Evolutionary conservation across 2,113 vertebrate species (phyloP), one percentile per base, ranked within the genome.

Genomic region (Oreotragus oreotragus): DNA sequence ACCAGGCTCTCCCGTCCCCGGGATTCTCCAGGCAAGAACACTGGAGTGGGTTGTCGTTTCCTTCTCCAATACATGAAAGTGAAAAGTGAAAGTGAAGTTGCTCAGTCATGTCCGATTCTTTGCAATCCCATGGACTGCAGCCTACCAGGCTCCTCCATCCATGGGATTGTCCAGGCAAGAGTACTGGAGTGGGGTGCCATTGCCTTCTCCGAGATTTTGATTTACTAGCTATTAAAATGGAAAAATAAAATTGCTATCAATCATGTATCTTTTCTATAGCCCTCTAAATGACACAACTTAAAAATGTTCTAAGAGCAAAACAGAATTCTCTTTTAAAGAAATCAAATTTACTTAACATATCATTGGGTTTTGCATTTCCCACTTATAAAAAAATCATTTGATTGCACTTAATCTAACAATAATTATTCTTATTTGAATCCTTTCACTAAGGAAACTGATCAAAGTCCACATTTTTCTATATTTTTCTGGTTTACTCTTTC

Each of bases 211-310:
- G 23, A 57, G 55, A 57, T 25, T 57, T 57, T 58, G 25, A 27
- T 58, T 27, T 27, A 27, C 57, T 58, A 58, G 57, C 9, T 58
- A 58, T 58, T 58, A 39, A 83, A 81, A 23, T 94, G 36, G 77
- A 84, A 97, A 96, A 96, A 77, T 60, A 90, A 97, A 98, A 97
- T 92, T 47, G 33, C 36, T 89, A 45, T 95, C 81, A 80, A 91
- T 39, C 53, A 88, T 95, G 51, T 76, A 47, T 91, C 77, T 97
- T 96, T 92, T 94, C 49, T 92, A 86, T 80, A 84, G 73, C 80
- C 36, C 80, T 97, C 87, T 94, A 91, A 97, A 96, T 96, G 49
- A 88, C 39, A 87, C 36, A 88, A 96, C 23, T 91, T 88, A 73
- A 95, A 98, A 96, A 86, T 58, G 45, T 96, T 92, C 81, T 88